Evolutionary conservation across 1,140 invertebrate species (phyloP), one percentile per base, ranked within the genome.

Genomic region (Camponotus pennsylvanicus): DNA sequence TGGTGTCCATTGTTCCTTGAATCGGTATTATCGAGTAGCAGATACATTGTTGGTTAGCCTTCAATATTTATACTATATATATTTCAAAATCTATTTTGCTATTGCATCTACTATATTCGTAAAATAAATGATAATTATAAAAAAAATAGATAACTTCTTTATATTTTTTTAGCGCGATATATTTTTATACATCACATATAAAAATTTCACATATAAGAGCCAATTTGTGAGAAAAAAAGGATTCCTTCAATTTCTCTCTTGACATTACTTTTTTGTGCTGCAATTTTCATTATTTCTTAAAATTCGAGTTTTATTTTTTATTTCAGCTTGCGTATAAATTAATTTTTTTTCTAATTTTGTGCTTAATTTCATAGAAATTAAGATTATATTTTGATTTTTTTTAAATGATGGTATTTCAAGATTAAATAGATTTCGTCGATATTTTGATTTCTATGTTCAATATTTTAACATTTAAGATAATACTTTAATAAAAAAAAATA

Each of bases 1-100:
- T 66, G n/a, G 59, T 49, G 64, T 69, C 32, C 34, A 69, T 80
- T 80, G 64, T 80, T 69, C 2, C 34, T n/a, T 40, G 32, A 69
- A 67, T 49, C 69, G 45, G n/a, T 69, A 55, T 79, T 79, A 13
- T 69, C 63, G 63, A 52, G 76, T 18, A 66, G 11, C 5, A 27
- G 42, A n/a, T 45, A 34, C 77, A 45, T 79, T 79, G 27, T 13
- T 32, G 63, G 32, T 69, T 79, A 40, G n/a, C 13, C 8, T 61
- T 69, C 69, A 9, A 45, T 45, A 11, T 45, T 37, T 67, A 55
- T 79, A 52, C 27, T 15, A 69, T 2, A 52, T 55, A 34, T 27
- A n/a, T 34, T 67, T 67, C 2, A 3, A 13, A 45, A 52, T 52
- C 21, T 21, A 21, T 32, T n/a, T 55, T 67, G 63, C 66, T 27